Conservation (phyloP, 1,140 invertebrate genomes). For the Bombus difficillimus region DNA sequence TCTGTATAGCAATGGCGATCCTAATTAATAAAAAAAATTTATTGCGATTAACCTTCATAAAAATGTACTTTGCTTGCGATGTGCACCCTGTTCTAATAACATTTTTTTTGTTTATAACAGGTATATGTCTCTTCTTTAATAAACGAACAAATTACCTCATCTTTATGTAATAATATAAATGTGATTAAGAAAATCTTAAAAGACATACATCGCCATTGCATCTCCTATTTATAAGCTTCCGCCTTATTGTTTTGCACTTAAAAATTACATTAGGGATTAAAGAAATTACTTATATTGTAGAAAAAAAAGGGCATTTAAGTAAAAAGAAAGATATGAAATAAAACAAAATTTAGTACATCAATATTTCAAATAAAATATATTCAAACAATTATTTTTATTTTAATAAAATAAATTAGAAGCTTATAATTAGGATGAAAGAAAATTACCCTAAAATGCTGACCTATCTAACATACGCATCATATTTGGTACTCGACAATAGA, state of each 20-base stretch:
- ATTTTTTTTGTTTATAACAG: not conserved
- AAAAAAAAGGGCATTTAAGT: not conserved
- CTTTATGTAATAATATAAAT: slow-evolving; percentile 37
- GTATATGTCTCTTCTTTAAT: slow-evolving; percentile 22
- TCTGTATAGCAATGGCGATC: slow-evolving; percentile 77
- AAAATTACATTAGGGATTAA: not conserved
- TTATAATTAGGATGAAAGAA: slow-evolving; percentile 74
- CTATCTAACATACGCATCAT: slow-evolving; percentile 78
- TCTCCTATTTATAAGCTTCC: slow-evolving; percentile 75
- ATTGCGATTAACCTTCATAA: slow-evolving; percentile 16
- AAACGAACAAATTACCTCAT: slow-evolving; percentile 64
- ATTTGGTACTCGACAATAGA: slow-evolving; percentile 77
- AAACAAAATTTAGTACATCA: not conserved
- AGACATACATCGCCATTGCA: slow-evolving; percentile 76
- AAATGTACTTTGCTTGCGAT: slow-evolving; percentile 4
- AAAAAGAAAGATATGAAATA: not conserved
- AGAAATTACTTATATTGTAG: not conserved
- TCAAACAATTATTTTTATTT: not conserved
- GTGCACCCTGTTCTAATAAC: slow-evolving; percentile 4
- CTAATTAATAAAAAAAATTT: slow-evolving; percentile 30
- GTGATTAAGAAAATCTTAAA: slow-evolving; percentile 29
- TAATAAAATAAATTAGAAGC: slow-evolving; percentile 60
- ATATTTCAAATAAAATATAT: not conserved
- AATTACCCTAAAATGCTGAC: slow-evolving; percentile 82
- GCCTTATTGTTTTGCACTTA: not conserved